Base-by-base conservation (phyloP, 2,113 vertebrate species). In the Planiliza haematocheilus region DNA sequence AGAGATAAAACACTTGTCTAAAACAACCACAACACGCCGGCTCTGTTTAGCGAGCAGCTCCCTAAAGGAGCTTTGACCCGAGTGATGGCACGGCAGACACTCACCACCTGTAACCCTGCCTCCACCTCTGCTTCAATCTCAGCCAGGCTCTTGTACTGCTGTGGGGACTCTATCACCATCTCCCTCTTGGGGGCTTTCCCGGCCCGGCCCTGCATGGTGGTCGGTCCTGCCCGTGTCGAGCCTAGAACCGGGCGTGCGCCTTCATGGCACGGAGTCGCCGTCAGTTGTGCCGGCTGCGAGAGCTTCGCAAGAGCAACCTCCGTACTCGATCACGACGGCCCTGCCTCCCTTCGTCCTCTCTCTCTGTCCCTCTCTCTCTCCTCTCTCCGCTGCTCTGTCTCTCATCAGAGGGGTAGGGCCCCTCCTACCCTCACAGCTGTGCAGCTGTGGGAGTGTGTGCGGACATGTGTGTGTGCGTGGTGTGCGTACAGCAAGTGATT, bases 181-280 rank as follows among this genome's bases (percentile, higher is more conserved):
- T 97, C 96, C 87, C 96, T 96, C 73, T 94, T 97, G 49, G 89
- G 85, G 87, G 75, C 92, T 91, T 95, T 94, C 68, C 81, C 94
- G 5, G 92, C 92, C 88, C 94, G 94, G 86, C 95, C 94, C 92
- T 97, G 95, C 97, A 97, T 98, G 88, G 16, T 94, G 86, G 8
- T 88, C 60, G 10, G 16, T 80, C 68, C 46, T 42, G 34, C 36
- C 39, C 7, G 37, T 8, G 24, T 17, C 18, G 12, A 10, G 53
- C 61, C 60, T 55, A 34, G 10, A 49, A 30, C 30, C 72, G 77
- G 86, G 61, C 67, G 77, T 13, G 16, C 18, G 37, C 70, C 37
- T 67, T 70, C 89, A 88, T 87, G 62, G 53, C 53, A 21, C 34
- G 45, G 18, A 55, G 66, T 43, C 52, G 50, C 49, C 66, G 38